These are phyloP conservation scores for Aphidoletes aphidimyza DNA, from an alignment of 2,888 invertebrate genomes.

Conservation along the genomic window DNA sequence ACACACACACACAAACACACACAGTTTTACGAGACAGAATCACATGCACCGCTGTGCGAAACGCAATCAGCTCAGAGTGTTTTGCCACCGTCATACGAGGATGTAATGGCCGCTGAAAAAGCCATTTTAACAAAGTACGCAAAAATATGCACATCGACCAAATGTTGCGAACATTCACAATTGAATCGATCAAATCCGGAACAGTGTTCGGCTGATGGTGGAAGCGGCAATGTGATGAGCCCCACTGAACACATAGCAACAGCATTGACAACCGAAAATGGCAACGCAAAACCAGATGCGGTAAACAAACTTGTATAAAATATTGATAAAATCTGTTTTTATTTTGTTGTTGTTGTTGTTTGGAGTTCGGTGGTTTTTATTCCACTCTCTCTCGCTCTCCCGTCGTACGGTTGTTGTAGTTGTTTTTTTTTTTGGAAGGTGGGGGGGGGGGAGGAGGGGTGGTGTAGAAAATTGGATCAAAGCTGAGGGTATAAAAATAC, in stretches of 20 bases:
- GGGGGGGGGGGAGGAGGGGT: too few species aligned
- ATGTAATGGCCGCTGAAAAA: conserved; percentile 46
- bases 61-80: conserved; percentile 47
- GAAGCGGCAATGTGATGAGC: not conserved
- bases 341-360: not conserved
- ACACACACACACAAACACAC: too few species aligned
- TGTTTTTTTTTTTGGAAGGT: too few species aligned
- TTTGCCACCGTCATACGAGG: conserved; percentile 30
- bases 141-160: conserved; percentile 47
- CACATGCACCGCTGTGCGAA: conserved; percentile 28
- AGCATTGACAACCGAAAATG: not conserved
- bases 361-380: not conserved
- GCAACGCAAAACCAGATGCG: conserved; percentile 25
- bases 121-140: conserved; percentile 23
- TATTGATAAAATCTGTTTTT: conserved; percentile 2
- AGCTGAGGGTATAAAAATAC: too few species aligned
- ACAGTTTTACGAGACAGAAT: conserved; percentile 39
- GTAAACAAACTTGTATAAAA: not conserved
- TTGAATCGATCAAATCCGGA: conserved; percentile 25
- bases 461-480: too few species aligned
- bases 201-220: not conserved
- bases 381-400: too few species aligned
- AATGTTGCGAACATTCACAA: conserved; percentile 47
- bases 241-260: too few species aligned
- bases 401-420: too few species aligned